Base-by-base conservation (phyloP, 2,888 invertebrate genomes). In the Amiota communis region DNA sequence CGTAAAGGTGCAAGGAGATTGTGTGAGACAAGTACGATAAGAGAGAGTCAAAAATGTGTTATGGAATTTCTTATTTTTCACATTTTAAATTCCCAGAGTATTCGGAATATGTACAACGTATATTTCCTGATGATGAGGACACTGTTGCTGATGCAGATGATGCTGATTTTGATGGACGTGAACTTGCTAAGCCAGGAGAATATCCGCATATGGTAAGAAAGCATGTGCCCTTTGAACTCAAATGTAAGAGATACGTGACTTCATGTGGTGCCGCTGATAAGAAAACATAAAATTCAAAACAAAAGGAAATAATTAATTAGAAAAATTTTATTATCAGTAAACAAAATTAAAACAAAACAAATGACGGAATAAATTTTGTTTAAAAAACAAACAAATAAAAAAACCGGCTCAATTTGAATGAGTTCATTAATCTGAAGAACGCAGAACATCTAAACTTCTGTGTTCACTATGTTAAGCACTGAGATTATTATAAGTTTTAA, bases 151-250 rank as follows among this genome's bases (percentile, higher is more conserved):
- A 87, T 73, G 85, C 85, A 3, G 81, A 85, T 51, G 87, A 84
- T 49, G 79, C 80, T 4, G 83, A 87, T 13, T 87, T 90, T 70
- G 85, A 86, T 78, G 89, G 90, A 3, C 87, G 90, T 0, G 73
- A 80, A 47, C 74, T 86, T 59, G 88, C 87, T 9, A 75, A 79
- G 23, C 88, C 89, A 9, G 89, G 89, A 46, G 83, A 89, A 83
- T 89, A 87, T 78, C 90, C 89, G 0, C 89, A 89, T 73, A 89
- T 89, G 89, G 89, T 89, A 82, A 23, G 77, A 1, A 53, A n/a
- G 53, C 3, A 36, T 36, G 2, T 36, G 36, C 36, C 2, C 36
- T 36, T 36, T 36, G 36, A 36, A 36, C 36, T 36, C 6, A 36
- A 36, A 2, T 36, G 36, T 36, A 36, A 36, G 6, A 36, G 36